A percentile compares a stretch with the other conserved stretches of the same genome.
These are phyloP conservation scores for Rattus norvegicus DNA, from an alignment of 2,113 vertebrate genomes.

Conservation along the genomic window GRCr8 NC_086037.1:45975001-45975500, in stretches of 20 bases:
- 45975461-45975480: neutral
- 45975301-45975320: neutral
- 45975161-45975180: neutral
- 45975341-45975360: neutral
- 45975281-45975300: neutral
- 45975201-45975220: neutral
- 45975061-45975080: neutral
- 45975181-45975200: neutral
- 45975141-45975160: neutral
- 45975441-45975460: neutral
- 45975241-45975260: neutral
- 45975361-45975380: neutral
- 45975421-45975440: accelerated
- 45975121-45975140: neutral
- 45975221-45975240: neutral
- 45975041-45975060: neutral
- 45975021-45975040: neutral
- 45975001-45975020: neutral
- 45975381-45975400: neutral
- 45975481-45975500: neutral
- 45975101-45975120: neutral
- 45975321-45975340: neutral
- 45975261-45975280: neutral
- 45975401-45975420: neutral
- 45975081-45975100: neutral